These are phyloP conservation scores for Tyria jacobaeae DNA, from an alignment of 2,888 invertebrate species.

Conservation along the genomic window DNA sequence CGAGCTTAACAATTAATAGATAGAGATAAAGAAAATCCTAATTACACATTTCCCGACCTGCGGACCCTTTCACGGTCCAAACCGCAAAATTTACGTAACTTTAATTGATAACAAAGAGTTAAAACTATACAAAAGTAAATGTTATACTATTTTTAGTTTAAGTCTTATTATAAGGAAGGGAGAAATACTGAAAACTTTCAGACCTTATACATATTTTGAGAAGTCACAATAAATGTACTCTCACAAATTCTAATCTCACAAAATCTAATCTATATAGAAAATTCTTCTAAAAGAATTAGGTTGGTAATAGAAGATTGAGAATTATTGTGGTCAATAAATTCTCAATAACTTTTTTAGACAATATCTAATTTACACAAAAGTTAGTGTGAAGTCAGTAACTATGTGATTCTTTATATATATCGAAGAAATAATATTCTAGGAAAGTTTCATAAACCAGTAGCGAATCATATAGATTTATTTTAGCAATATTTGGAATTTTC, in stretches of 20 bases:
- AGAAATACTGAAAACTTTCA: background rate
- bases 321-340: background rate
- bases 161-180: background rate
- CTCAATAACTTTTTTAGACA: background rate
- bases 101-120: slow-evolving; percentile 11
- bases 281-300: no score
- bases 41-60: slow-evolving; percentile 29
- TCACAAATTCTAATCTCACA: no score
- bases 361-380: background rate
- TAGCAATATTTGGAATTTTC: no score
- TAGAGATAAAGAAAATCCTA: slow-evolving; percentile 12
- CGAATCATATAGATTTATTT: no score
- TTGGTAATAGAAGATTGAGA: background rate
- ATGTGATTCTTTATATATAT: background rate
- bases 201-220: background rate
- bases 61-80: slow-evolving; percentile 13
- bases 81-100: slow-evolving; percentile 10
- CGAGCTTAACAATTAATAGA: slow-evolving; percentile 13
- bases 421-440: background rate
- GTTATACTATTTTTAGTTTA: background rate
- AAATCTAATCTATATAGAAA: no score
- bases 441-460: background rate
- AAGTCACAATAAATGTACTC: no score
- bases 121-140: slow-evolving; percentile 1
- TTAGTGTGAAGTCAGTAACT: background rate